Evolutionary conservation across 2,113 vertebrate genomes (phyloP).

Genomic region (Lutjanus erythropterus): DNA sequence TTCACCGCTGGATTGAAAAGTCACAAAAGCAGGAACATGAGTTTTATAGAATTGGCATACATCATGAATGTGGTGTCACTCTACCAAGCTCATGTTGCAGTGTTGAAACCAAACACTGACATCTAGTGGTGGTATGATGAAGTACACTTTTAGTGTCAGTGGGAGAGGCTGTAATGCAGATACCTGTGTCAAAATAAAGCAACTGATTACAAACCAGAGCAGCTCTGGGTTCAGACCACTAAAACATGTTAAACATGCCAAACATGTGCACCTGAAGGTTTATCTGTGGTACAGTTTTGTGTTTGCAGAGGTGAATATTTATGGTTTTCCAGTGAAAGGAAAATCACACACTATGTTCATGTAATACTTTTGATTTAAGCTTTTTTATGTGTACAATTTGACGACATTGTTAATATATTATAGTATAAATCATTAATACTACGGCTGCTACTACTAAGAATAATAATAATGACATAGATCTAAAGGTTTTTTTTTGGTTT

Average conservation of each 20-base stretch:
- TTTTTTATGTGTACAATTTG: too few species aligned
- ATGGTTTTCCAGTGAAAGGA: neutral
- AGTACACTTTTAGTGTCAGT: neutral
- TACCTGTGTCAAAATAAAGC: neutral
- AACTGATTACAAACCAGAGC: neutral
- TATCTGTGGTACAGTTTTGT: too few species aligned
- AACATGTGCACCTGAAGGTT: too few species aligned
- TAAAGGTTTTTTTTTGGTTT: too few species aligned
- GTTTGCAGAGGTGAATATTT: too few species aligned
- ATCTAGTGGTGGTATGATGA: conserved; percentile 60
- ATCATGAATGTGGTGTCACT: neutral
- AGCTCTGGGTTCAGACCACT: neutral
- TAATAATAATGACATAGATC: too few species aligned
- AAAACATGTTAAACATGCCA: too few species aligned
- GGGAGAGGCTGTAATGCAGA: neutral
- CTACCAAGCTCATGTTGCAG: neutral
- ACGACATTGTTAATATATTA: too few species aligned
- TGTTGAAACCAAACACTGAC: conserved; percentile 59
- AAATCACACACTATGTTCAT: too few species aligned
- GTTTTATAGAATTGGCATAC: neutral
- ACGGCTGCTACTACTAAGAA: too few species aligned
- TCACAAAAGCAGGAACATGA: conserved; percentile 3
- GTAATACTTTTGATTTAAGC: too few species aligned
- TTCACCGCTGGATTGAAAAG: neutral
- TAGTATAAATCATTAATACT: too few species aligned